Conservation (phyloP, 2,888 invertebrate species). For the Microchrysa polita region DNA sequence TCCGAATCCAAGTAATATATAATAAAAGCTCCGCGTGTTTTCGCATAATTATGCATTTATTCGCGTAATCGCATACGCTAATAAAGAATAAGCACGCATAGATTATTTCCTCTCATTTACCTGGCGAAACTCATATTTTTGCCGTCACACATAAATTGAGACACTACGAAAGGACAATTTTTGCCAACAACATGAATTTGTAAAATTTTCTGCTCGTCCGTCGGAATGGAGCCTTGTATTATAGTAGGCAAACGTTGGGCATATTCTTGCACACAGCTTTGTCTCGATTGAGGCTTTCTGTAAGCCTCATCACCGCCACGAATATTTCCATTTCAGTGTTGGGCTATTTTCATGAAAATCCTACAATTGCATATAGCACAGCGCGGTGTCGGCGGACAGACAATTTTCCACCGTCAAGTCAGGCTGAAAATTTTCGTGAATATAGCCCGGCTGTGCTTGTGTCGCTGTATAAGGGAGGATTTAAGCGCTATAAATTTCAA, state of each 20-base stretch:
- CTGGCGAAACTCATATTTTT: background rate
- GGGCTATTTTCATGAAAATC: conserved; percentile 11
- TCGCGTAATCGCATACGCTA: background rate
- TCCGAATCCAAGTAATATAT: no score
- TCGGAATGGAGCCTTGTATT: background rate
- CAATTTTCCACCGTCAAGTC: background rate
- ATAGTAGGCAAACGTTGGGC: no score
- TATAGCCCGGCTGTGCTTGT: conserved; percentile 19
- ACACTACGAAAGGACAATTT: background rate
- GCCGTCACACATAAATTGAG: background rate
- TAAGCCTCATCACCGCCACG: background rate
- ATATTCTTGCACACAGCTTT: background rate
- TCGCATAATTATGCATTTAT: conserved; percentile 3
- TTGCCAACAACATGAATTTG: background rate
- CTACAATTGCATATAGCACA: conserved; percentile 5
- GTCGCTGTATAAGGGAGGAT: conserved; percentile 8
- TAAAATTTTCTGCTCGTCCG: no score
- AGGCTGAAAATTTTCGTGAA: background rate
- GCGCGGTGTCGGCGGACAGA: no score
- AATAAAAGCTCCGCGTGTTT: background rate
- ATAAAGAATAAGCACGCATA: conserved; percentile 10
- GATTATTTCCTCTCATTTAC: background rate
- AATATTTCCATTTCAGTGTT: background rate
- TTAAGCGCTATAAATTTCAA: conserved; percentile 40
- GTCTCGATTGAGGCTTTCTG: background rate